Evolutionary conservation across 2,888 invertebrate species (phyloP).

Genomic region (Cordilura impudica): DNA sequence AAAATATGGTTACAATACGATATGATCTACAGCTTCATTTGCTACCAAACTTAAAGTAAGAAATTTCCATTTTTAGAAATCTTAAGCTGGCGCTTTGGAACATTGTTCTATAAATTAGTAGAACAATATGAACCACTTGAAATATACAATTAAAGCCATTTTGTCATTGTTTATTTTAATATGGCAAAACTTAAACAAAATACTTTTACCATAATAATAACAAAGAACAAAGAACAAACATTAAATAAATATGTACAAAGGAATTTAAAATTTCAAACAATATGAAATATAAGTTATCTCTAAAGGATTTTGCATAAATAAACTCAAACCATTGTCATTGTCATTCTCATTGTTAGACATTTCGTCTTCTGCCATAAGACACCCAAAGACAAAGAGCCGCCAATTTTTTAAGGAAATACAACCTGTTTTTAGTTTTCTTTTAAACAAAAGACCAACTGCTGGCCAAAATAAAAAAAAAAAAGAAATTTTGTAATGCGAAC

Average conservation of each 20-base stretch:
- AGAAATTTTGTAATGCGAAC: conserved; percentile 20
- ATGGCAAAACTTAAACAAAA: conserved; percentile 1
- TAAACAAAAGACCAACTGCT: conserved; percentile 49
- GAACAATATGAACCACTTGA: conserved; percentile 56
- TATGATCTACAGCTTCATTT: no score
- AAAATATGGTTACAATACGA: no score
- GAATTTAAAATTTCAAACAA: neutral
- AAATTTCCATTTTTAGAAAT: neutral
- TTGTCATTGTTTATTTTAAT: conserved; percentile 28
- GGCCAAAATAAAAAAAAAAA: neutral
- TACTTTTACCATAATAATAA: neutral
- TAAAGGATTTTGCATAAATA: neutral
- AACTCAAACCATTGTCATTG: neutral
- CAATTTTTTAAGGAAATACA: conserved; percentile 9
- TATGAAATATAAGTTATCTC: conserved; percentile 11
- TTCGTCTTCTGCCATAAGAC: neutral
- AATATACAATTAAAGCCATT: conserved; percentile 55
- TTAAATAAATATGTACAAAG: neutral
- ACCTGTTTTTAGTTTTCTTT: neutral
- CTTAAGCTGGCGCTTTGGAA: conserved; percentile 38
- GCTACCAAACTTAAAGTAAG: no score
- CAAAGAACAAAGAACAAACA: conserved; percentile 8
- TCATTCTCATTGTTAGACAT: neutral
- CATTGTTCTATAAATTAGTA: conserved; percentile 18
- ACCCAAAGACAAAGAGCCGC: conserved; percentile 48